phyloP scores from a whole-genome alignment of 1,140 invertebrate species.

The Plodia interpunctella region DNA sequence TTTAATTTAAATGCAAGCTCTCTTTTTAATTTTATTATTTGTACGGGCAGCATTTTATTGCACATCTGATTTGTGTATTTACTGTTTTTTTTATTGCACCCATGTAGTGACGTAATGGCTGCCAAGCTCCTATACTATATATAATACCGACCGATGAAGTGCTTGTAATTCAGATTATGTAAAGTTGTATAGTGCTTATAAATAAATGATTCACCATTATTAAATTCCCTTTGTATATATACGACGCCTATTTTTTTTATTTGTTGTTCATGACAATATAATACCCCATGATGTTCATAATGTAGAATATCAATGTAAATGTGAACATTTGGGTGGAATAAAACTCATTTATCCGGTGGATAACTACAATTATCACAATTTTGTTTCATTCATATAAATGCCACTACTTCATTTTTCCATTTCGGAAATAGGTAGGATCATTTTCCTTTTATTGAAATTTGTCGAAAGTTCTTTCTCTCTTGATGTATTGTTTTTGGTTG shows the following conservation, averaged over 20 bases:
- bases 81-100: background rate
- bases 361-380: constrained; percentile 63
- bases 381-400: constrained; percentile 55
- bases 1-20: background rate
- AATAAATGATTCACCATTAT: constrained; percentile 54
- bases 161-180: constrained; percentile 61
- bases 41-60: background rate
- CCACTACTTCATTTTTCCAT: background rate
- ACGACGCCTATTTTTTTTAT: constrained; percentile 57
- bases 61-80: background rate
- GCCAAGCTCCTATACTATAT: constrained; percentile 33
- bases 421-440: background rate
- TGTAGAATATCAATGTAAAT: constrained; percentile 66
- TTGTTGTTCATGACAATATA: constrained; percentile 67
- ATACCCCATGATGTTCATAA: constrained; percentile 68
- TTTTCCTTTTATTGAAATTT: background rate
- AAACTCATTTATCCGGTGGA: constrained; percentile 67
- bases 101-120: background rate
- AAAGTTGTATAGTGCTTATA: constrained; percentile 73
- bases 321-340: constrained; percentile 61
- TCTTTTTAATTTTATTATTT: background rate
- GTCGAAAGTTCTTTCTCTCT: background rate
- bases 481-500: background rate
- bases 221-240: constrained; percentile 63
- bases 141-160: constrained; percentile 18